A percentile compares a stretch with the other conserved stretches of the same genome.
phyloP scores from a whole-genome alignment of 2,888 invertebrate genomes.

The Zhuqinia jingwanae region DNA sequence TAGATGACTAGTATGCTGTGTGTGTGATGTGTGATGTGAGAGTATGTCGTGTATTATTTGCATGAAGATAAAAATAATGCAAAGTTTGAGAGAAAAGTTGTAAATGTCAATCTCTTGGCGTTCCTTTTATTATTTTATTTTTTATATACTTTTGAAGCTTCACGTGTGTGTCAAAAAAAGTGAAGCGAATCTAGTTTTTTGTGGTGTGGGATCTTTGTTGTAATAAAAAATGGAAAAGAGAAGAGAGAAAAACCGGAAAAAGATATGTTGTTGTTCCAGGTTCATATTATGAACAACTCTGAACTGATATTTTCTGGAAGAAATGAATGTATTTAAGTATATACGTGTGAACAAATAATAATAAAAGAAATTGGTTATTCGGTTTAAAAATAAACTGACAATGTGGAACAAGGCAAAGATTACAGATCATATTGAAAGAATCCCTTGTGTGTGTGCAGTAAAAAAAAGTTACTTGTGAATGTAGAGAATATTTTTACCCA shows the following conservation, averaged over 20 bases:
- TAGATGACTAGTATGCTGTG: too few relatives aligned
- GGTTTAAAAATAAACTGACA: conserved; percentile 29
- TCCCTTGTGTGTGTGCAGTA: too few relatives aligned
- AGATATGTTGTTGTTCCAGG: neutral
- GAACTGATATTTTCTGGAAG: neutral
- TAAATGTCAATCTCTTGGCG: conserved; percentile 57
- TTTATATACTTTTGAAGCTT: neutral
- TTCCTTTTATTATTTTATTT: neutral
- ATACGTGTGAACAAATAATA: conserved; percentile 16
- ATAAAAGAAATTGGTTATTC: conserved; percentile 14
- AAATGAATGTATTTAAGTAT: neutral
- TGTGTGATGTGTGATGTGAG: too few relatives aligned
- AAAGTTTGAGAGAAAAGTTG: conserved; percentile 35
- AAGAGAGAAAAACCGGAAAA: neutral
- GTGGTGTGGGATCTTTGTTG: conserved; percentile 2
- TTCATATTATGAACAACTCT: neutral
- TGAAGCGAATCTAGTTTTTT: too few relatives aligned
- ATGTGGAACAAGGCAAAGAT: neutral
- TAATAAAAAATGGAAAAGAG: conserved; percentile 5
- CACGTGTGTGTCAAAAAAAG: neutral
- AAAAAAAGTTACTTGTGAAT: too few relatives aligned
- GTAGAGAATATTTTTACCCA: too few relatives aligned
- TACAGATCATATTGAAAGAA: too few relatives aligned
- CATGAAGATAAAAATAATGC: too few relatives aligned
- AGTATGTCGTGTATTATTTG: too few relatives aligned